Evolutionary conservation across 2,113 vertebrate species (phyloP), one percentile per base, ranked within the genome.

Genomic region (Siniperca knerii): DNA sequence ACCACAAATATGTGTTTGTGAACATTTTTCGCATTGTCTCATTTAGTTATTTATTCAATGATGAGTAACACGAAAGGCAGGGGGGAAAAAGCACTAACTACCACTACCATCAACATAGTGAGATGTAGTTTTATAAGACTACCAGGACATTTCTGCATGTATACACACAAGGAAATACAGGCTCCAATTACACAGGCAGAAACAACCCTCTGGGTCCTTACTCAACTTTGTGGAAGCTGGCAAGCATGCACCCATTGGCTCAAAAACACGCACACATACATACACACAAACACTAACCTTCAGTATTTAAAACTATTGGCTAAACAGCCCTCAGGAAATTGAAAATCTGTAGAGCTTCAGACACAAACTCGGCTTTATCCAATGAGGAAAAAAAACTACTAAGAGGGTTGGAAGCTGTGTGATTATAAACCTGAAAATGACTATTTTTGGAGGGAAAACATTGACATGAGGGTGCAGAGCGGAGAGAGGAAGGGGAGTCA

Each of bases 381-480:
- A 40, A 37, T 13, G 55, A 79, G 35, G 35, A 35, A 25, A 50
- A 76, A 77, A 37, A 82, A 23, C 0, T 0, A 52, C 42, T 21
- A 6, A 35, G 20, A 72, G 40, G 23, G 18, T 42, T 65, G 68
- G 55, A 61, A 42, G 48, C 35, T 1, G 1, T 44, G 58, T 25
- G 55, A 40, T 86, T 68, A 48, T 68, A 33, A 77, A 23, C 4
- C 66, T 13, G 66, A 67, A 58, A 68, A 35, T 46, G 37, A 62
- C 58, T 64, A 62, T 89, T 85, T 86, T 29, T 68, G 57, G 70
- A 83, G 35, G 29, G 64, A 79, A 84, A 85, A 75, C 61, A 75
- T 68, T 79, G 64, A 77, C 55, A 74, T 44, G 18, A 52, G 67
- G 42, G 54, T 44, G 50, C 15, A 33, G 33, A 68, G 40, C 4